Percentiles rank a stretch among this genome's conserved stretches.
Conservation (phyloP, 2,888 invertebrate species). For the Drosophila prolongata region DNA sequence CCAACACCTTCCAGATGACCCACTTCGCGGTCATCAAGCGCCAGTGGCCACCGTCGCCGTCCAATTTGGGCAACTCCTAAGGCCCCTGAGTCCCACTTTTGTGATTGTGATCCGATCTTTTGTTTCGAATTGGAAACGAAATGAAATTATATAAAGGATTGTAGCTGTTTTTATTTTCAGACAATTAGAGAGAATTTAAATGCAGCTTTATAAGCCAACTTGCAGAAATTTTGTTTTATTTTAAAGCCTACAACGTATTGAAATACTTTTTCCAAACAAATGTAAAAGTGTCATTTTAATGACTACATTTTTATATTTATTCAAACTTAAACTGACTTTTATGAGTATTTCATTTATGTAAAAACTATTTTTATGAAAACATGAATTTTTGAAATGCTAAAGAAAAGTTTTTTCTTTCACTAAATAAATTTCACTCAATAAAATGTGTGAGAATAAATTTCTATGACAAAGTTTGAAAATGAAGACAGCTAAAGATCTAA, state of each 20-base stretch:
- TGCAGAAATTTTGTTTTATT: too few relatives aligned
- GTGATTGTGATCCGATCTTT: slow-evolving; percentile 34
- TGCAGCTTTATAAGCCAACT: too few relatives aligned
- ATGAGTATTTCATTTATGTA: too few relatives aligned
- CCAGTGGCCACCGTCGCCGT: slow-evolving; percentile 85
- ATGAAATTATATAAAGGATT: neutral
- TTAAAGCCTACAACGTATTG: too few relatives aligned
- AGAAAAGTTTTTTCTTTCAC: too few relatives aligned
- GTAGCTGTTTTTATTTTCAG: neutral
- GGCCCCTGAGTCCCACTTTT: slow-evolving; percentile 16
- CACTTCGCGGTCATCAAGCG: slow-evolving; percentile 94
- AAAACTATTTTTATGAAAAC: too few relatives aligned
- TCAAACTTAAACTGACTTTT: too few relatives aligned
- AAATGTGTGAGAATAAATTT: neutral
- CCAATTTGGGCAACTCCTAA: slow-evolving; percentile 70
- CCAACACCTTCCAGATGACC: slow-evolving; percentile 92
- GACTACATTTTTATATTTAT: too few relatives aligned
- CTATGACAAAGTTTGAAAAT: neutral
- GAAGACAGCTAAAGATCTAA: neutral
- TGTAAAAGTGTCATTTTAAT: too few relatives aligned
- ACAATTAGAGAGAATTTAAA: neutral
- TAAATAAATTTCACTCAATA: too few relatives aligned
- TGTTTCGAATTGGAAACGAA: slow-evolving; percentile 9
- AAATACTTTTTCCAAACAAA: too few relatives aligned
- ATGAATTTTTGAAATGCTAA: too few relatives aligned